These are phyloP conservation scores for Potorous gilbertii DNA, from an alignment of 2,797 vertebrate genomes.

Conservation along the genomic window DNA sequence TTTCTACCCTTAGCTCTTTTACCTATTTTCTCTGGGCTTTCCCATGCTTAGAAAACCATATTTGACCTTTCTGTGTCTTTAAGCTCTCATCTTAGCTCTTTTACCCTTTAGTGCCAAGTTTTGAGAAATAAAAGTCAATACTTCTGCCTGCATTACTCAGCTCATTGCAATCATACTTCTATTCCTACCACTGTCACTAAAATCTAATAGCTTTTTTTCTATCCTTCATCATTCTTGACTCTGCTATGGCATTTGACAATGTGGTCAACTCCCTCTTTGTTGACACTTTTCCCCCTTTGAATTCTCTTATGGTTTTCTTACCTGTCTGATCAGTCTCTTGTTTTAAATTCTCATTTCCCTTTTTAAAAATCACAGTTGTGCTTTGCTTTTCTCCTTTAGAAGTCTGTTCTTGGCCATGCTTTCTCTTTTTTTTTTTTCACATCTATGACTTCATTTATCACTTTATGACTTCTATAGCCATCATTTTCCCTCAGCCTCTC, in stretches of 20 bases:
- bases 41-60: neutral
- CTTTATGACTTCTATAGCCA: neutral
- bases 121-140: neutral
- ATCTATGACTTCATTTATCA: neutral
- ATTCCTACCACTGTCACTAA: neutral
- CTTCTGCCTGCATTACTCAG: neutral
- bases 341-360: neutral
- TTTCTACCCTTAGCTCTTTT: neutral
- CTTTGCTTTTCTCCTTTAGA: neutral
- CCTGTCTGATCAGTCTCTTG: neutral
- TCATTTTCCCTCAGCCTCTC: neutral
- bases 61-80: neutral
- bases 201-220: neutral
- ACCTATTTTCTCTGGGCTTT: neutral
- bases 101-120: neutral
- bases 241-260: neutral
- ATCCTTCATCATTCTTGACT: neutral
- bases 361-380: neutral
- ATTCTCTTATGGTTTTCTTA: neutral
- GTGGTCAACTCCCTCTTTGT: neutral
- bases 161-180: neutral
- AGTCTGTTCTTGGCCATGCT: neutral
- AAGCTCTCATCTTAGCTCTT: neutral
- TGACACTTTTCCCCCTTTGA: neutral
- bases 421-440: neutral